phyloP scores from a whole-genome alignment of 2,113 vertebrate species.

The Neolamprologus tretocephalus region DNA sequence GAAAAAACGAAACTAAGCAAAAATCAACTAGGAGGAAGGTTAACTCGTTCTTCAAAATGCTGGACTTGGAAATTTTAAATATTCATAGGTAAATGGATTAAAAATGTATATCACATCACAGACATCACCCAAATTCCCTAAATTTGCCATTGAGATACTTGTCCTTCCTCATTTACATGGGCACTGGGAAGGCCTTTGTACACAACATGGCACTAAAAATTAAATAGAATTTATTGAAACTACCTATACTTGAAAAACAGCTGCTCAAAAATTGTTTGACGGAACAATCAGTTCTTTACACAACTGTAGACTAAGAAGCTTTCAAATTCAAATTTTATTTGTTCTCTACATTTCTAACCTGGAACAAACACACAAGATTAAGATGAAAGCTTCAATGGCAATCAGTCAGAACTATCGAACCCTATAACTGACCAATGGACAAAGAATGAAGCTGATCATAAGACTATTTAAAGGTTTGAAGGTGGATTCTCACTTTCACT shows the following conservation, averaged over 20 bases:
- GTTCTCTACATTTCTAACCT: background rate
- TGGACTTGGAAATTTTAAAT: background rate
- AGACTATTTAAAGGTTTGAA: constrained; percentile 1
- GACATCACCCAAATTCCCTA: background rate
- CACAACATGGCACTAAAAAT: background rate
- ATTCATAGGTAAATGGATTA: background rate
- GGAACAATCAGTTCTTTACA: background rate
- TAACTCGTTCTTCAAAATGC: background rate
- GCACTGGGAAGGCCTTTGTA: background rate
- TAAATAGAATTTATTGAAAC: background rate
- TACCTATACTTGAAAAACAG: background rate
- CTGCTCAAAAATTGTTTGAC: background rate
- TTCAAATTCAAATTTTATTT: background rate
- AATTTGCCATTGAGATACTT: background rate
- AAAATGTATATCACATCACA: background rate
- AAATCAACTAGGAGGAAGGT: background rate
- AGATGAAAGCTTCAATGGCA: background rate
- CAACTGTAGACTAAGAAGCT: background rate
- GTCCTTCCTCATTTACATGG: background rate
- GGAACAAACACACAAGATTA: background rate
- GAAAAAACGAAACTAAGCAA: background rate
- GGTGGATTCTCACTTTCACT: background rate
- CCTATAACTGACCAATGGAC: background rate
- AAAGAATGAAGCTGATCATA: background rate
- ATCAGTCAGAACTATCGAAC: background rate